Percentiles rank a stretch among this genome's conserved stretches.
Conservation (phyloP, 1,140 invertebrate species). For the Adelges cooleyi region DNA sequence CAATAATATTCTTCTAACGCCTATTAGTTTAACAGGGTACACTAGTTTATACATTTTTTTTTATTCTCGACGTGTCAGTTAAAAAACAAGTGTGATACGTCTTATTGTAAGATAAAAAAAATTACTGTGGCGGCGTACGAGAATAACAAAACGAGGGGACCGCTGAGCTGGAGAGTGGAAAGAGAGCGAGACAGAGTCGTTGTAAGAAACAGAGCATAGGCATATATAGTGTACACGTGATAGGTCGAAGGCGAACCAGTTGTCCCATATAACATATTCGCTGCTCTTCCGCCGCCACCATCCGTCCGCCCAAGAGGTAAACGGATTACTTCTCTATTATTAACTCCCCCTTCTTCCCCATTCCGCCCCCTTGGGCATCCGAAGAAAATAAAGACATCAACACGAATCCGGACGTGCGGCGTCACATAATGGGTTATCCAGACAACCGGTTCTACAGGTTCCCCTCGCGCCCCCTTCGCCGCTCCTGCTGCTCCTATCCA, state of each 20-base stretch:
- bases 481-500: too few species aligned
- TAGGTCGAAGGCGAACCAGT: slow-evolving; percentile 25
- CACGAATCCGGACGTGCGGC: slow-evolving; percentile 24
- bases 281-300: too few species aligned
- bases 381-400: slow-evolving; percentile 28
- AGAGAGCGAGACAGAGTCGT: neutral
- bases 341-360: slow-evolving; percentile 11
- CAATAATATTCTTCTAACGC: too few species aligned
- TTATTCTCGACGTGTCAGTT: too few species aligned
- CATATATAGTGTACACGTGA: neutral
- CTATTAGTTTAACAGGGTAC: too few species aligned
- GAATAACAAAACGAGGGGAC: too few species aligned
- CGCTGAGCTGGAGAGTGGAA: too few species aligned
- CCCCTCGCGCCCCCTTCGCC: neutral
- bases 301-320: neutral
- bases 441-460: slow-evolving; percentile 20
- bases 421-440: slow-evolving; percentile 17
- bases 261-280: neutral
- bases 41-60: too few species aligned
- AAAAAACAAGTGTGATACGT: too few species aligned
- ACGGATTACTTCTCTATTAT: slow-evolving; percentile 28
- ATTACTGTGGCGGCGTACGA: too few species aligned
- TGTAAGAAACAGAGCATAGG: neutral
- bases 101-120: too few species aligned
- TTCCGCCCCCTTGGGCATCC: neutral